Evolutionary conservation across 1,140 invertebrate species (phyloP).

Genomic region (Thrips palmi): DNA sequence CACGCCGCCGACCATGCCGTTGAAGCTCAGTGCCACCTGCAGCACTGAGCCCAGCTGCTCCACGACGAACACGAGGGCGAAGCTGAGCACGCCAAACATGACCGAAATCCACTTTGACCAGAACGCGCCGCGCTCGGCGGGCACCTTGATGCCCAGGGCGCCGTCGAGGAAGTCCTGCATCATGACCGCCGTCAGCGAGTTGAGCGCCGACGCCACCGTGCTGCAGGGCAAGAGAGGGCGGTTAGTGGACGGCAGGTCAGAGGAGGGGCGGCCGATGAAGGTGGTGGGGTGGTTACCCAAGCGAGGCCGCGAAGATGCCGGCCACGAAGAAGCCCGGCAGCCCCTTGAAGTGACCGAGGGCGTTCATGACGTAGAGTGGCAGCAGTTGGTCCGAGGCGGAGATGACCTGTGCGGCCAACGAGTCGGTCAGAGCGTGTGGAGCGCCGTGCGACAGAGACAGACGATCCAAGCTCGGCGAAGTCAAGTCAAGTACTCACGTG

Average conservation of each 20-base stretch:
- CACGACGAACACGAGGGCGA: conserved; percentile 57
- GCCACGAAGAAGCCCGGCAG: conserved; percentile 78
- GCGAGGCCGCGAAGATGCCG: conserved; percentile 51
- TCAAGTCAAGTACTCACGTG: no score
- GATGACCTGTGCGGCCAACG: conserved; percentile 28
- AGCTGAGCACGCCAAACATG: conserved; percentile 39
- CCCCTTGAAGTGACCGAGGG: conserved; percentile 47
- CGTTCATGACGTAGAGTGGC: conserved; percentile 66
- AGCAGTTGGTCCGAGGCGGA: conserved; percentile 52
- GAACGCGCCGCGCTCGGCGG: conserved; percentile 45
- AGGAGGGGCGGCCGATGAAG: no score
- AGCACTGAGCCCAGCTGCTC: conserved; percentile 61
- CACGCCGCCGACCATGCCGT: conserved; percentile 74
- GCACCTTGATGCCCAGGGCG: conserved; percentile 42
- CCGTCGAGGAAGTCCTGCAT: conserved; percentile 69
- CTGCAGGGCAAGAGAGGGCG: conserved; percentile 33
- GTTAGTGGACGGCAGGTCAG: no score
- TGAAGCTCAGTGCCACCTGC: conserved; percentile 70
- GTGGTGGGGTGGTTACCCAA: conserved; percentile 38
- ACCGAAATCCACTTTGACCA: conserved; percentile 42
- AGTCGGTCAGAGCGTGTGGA: no score
- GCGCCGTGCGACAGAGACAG: no score
- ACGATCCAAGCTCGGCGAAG: no score
- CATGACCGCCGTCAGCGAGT: conserved; percentile 76
- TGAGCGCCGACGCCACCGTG: conserved; percentile 79